These are phyloP conservation scores for Oligia fasciuncula DNA, from an alignment of 2,888 invertebrate species.

Conservation along the genomic window DNA sequence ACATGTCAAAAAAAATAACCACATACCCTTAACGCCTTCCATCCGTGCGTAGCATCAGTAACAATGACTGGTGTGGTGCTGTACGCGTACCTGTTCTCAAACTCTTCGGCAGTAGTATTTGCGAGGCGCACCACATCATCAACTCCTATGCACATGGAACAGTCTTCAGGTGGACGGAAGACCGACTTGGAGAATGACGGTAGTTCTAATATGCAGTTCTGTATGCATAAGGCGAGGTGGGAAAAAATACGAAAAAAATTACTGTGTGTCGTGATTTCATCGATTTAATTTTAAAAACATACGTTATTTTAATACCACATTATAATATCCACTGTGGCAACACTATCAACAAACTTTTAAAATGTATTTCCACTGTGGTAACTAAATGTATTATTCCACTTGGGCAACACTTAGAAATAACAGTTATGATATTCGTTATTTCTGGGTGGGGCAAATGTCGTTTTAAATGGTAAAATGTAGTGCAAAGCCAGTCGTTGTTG, in stretches of 20 bases:
- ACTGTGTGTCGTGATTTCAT: too few species aligned
- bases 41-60: slow-evolving; percentile 94
- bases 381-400: too few species aligned
- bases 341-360: too few species aligned
- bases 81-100: slow-evolving; percentile 94
- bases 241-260: background rate
- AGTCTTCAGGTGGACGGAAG: slow-evolving; percentile 95
- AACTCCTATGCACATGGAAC: slow-evolving; percentile 93
- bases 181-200: slow-evolving; percentile 80
- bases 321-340: too few species aligned
- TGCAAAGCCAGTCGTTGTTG: too few species aligned
- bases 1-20: background rate
- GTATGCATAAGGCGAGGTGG: background rate
- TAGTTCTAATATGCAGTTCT: slow-evolving; percentile 79
- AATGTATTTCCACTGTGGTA: too few species aligned
- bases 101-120: slow-evolving; percentile 92
- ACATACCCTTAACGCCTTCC: slow-evolving; percentile 93
- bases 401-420: too few species aligned
- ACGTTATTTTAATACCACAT: too few species aligned
- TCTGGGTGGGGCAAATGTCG: too few species aligned
- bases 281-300: too few species aligned
- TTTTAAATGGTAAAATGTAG: too few species aligned
- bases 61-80: slow-evolving; percentile 95
- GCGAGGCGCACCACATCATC: slow-evolving; percentile 91
- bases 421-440: too few species aligned